Percentiles rank a stretch among this genome's conserved stretches.
These are phyloP conservation scores for Helicoverpa zea DNA, from an alignment of 1,140 invertebrate genomes.

Conservation along the genomic window DNA sequence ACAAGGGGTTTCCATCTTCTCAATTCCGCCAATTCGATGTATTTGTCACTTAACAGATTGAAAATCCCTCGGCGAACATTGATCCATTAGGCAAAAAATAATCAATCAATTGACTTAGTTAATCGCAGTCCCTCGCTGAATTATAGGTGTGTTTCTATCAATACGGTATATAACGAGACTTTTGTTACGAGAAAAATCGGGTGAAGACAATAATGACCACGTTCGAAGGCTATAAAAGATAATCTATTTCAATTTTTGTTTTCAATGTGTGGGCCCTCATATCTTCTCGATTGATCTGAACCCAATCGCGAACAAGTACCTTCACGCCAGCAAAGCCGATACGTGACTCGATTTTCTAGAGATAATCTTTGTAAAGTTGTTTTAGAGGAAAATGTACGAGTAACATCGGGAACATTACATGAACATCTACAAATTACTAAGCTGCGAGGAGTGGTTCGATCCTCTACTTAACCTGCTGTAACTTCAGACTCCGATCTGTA, in stretches of 20 bases:
- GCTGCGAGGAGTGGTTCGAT: conserved; percentile 12
- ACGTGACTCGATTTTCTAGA: conserved; percentile 73
- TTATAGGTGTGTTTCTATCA: no score
- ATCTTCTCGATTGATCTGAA: conserved; percentile 70
- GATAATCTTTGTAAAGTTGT: conserved; percentile 56
- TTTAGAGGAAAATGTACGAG: conserved; percentile 53
- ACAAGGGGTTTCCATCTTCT: conserved; percentile 11
- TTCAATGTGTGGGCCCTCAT: conserved; percentile 41
- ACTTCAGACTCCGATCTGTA: background rate
- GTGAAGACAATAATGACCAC: conserved; percentile 28
- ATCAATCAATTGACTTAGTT: conserved; percentile 21
- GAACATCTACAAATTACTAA: conserved; percentile 37
- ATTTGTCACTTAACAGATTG: conserved; percentile 1
- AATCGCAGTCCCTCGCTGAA: background rate
- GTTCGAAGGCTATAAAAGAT: conserved; percentile 35
- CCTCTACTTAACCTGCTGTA: background rate
- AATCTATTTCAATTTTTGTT: conserved; percentile 49
- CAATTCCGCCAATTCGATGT: background rate
- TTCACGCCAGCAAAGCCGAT: conserved; percentile 64
- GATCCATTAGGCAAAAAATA: conserved; percentile 30
- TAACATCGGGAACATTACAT: conserved; percentile 35
- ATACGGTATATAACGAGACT: background rate
- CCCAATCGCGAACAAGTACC: conserved; percentile 73
- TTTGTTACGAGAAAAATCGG: background rate
- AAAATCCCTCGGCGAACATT: background rate